Conservation (phyloP, 2,888 invertebrate species). For the Strigamia transsilvanica region DNA sequence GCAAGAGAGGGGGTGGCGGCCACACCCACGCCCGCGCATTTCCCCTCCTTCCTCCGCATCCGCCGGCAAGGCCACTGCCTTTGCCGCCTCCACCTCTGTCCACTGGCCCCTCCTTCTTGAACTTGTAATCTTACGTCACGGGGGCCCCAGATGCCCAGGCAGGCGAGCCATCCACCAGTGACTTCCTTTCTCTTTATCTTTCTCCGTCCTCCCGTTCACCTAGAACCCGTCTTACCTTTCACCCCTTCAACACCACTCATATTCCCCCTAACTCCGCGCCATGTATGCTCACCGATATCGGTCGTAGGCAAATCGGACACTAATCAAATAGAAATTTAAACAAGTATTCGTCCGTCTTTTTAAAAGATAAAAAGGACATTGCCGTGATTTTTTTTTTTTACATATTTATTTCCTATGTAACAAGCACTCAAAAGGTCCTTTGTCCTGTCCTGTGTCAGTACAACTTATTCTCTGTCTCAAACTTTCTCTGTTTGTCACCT, state of each 20-base stretch:
- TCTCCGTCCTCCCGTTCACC: slow-evolving; percentile 37
- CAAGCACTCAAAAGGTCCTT: slow-evolving; percentile 48
- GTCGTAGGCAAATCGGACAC: slow-evolving; percentile 34
- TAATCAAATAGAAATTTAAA: slow-evolving; percentile 7
- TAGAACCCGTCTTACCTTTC: slow-evolving; percentile 13
- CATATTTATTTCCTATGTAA: slow-evolving; percentile 46
- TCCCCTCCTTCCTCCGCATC: slow-evolving; percentile 71
- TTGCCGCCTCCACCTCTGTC: slow-evolving; percentile 54
- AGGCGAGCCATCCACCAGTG: slow-evolving; percentile 41
- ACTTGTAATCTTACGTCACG: slow-evolving; percentile 54
- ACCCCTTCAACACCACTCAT: slow-evolving; percentile 17
- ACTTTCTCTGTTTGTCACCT: slow-evolving; percentile 37
- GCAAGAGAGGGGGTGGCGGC: slow-evolving; percentile 52
- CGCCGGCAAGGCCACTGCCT: slow-evolving; percentile 53
- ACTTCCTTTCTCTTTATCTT: slow-evolving; percentile 24
- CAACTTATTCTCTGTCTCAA: slow-evolving; percentile 27
- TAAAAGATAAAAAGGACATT: slow-evolving; percentile 1
- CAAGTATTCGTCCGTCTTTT: slow-evolving; percentile 22
- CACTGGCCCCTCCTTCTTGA: slow-evolving; percentile 56
- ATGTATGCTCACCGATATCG: slow-evolving; percentile 15
- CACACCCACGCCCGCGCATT: slow-evolving; percentile 58
- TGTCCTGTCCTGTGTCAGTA: slow-evolving; percentile 36
- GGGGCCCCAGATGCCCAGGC: slow-evolving; percentile 48
- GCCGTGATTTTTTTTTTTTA: slow-evolving; percentile 27
- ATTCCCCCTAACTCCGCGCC: slow-evolving; percentile 12